Evolutionary conservation across 2,797 vertebrate species (phyloP), one percentile per base, ranked within the genome.

Genomic region (Lepilemur ruficaudatus): DNA sequence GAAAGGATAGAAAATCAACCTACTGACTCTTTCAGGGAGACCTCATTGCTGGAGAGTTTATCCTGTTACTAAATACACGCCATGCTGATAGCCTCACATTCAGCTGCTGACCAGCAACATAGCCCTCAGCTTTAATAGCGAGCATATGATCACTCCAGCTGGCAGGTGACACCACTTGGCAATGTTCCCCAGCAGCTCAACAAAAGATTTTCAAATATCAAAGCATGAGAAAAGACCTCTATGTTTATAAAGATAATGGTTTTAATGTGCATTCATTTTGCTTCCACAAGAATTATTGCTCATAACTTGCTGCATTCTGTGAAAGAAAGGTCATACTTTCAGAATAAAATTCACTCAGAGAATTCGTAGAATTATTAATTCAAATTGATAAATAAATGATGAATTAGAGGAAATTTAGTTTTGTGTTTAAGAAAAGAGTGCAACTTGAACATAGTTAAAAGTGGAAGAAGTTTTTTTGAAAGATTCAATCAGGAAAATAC

Each of bases 121-220:
- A 70, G 93, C 72, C 95, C 93, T 97, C 82, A 17, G 89, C 78
- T 75, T 91, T 97, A 95, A 96, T 82, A 81, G 95, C 91, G 52
- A 97, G 78, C 95, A 80, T 93, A 97, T 92, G 97, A 98, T 93
- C 57, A 23, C 87, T 95, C 94, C 97, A 97, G 97, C 95, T 98
- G 98, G 80, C 94, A 96, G 95, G 97, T 98, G 97, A 97, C 91
- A 93, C 90, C 35, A 4, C 59, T 95, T 98, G 98, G 96, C 97
- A 69, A 22, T 0, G 14, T 55, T 95, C 87, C 91, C 55, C 57
- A 7, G 88, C 84, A 90, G 70, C 76, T 90, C 73, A 79, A 95
- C 97, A 97, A 94, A 97, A 87, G 94, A 93, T 76, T 84, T 96
- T 73, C 94, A 90, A 46, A 88, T 89, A 94, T 82, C 93, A 76